Base-by-base conservation (phyloP, 2,113 vertebrate genomes). In the Echinops telfairi region DNA sequence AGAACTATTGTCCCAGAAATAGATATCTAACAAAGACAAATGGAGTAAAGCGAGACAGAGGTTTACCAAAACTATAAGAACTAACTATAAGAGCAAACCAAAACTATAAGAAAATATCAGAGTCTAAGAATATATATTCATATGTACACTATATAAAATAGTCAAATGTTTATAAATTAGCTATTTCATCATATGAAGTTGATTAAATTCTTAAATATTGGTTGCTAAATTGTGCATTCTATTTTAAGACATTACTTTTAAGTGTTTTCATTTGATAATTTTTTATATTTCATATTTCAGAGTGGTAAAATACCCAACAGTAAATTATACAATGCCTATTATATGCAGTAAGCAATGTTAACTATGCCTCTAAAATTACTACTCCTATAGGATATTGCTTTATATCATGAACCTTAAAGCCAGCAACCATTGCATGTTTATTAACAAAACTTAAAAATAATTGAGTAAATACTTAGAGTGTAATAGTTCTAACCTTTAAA, bases 201-300 rank as follows among this genome's bases (percentile, higher is more conserved):
- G 3, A 76, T 86, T 60, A 66, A 78, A 57, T 88, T 97, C 91
- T 85, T 43, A 91, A 89, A 78, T 83, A 82, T 58, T 73, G 15
- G 2, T 76, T 94, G 15, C 27, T 92, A 40, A 95, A 62, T 82
- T 8, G 1, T 23, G 36, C 14, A 75, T 81, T 20, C 25, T 88
- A 89, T 73, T 73, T 38, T 3, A 47, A 95, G 83, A 68, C 3
- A 88, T 15, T 76, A 23, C n/a, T 77, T 95, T 60, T 58, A 3
- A 90, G 68, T 68, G 14, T 83, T 88, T 88, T 3, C 29, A 66
- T 73, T 38, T 17, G 31, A 9, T 89, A 62, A 64, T 93, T 86
- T 91, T n/a, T 40, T 79, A 78, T 85, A 89, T 78, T 94, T 40
- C 15, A 29, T 33, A 64, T 94, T 79, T 43, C n/a, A 79, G 14